phyloP scores from a whole-genome alignment of 1,140 invertebrate genomes.

The Polypedilum vanderplanki region DNA sequence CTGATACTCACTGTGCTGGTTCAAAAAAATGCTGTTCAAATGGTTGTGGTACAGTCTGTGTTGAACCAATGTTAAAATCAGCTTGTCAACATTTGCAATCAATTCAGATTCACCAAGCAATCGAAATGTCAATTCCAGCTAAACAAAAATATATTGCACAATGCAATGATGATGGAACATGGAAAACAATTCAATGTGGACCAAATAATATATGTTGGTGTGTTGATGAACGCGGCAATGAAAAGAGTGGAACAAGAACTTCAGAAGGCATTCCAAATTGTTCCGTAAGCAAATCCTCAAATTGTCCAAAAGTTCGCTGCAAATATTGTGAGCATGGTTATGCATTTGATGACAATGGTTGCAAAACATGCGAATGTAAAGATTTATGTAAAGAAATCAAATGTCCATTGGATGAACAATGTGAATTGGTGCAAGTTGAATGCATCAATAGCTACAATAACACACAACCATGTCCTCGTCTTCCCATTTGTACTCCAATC shows the following conservation, averaged over 20 bases:
- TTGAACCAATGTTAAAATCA: slow-evolving; percentile 62
- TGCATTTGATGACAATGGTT: slow-evolving; percentile 60
- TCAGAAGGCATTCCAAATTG: slow-evolving; percentile 43
- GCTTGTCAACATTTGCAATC: slow-evolving; percentile 64
- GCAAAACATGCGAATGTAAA: slow-evolving; percentile 66
- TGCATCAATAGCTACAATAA: slow-evolving; percentile 41
- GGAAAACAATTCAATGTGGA: slow-evolving; percentile 69
- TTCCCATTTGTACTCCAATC: slow-evolving; percentile 68
- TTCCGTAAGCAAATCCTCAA: slow-evolving; percentile 44
- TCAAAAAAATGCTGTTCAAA: slow-evolving; percentile 72
- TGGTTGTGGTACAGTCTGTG: slow-evolving; percentile 75
- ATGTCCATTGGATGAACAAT: slow-evolving; percentile 65
- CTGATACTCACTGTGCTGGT: slow-evolving; percentile 64
- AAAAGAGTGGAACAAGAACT: slow-evolving; percentile 56
- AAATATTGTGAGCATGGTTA: slow-evolving; percentile 60
- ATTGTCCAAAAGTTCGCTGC: slow-evolving; percentile 58
- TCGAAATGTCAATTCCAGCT: slow-evolving; percentile 66
- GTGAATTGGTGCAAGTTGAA: slow-evolving; percentile 48
- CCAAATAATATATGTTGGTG: slow-evolving; percentile 79
- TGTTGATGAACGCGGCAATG: slow-evolving; percentile 75
- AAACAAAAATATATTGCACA: slow-evolving; percentile 68
- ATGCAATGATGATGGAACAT: slow-evolving; percentile 65
- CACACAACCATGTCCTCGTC: slow-evolving; percentile 58
- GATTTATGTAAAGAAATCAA: slow-evolving; percentile 67
- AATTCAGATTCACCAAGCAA: slow-evolving; percentile 63